Evolutionary conservation across 23 tunicate species (phyloP).

Genomic region (Trididemnum nubilum): DNA sequence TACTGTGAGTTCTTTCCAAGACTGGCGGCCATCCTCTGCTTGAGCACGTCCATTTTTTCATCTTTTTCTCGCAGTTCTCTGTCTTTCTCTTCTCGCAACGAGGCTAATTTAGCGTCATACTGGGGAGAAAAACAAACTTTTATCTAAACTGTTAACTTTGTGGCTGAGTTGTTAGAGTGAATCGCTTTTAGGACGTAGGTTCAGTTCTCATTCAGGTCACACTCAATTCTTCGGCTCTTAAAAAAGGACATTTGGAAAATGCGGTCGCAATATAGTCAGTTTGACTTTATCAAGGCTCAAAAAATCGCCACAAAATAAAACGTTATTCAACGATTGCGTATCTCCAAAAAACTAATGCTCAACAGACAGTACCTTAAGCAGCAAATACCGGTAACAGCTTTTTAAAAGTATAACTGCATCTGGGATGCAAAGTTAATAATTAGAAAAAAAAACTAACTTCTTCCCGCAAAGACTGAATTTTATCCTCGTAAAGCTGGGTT

Average conservation of each 20-base stretch:
- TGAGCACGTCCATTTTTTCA: constrained; percentile 45
- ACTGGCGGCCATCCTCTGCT: constrained; percentile 80
- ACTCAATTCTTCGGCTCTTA: no score
- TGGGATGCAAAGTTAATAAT: no score
- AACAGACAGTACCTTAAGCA: no score
- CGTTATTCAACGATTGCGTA: no score
- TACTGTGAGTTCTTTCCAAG: constrained; percentile 86
- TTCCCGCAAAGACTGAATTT: constrained; percentile 34
- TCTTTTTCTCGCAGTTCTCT: constrained; percentile 59
- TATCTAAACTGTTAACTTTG: neutral
- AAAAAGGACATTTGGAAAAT: no score
- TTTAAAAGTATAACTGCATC: no score
- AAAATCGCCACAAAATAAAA: no score
- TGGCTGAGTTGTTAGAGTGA: constrained; percentile 3
- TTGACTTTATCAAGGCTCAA: no score
- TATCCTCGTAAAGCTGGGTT: constrained; percentile 34
- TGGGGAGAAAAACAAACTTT: constrained; percentile 13
- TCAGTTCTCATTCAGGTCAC: neutral
- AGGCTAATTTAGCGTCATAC: constrained; percentile 58
- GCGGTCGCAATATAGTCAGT: no score
- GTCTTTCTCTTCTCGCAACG: constrained; percentile 41
- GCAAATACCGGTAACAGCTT: no score
- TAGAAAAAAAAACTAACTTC: constrained; percentile 51
- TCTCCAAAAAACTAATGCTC: no score
- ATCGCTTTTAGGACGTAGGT: neutral